phyloP scores from a whole-genome alignment of 2,797 vertebrate genomes.

The Tragelaphus eurycerus region DNA sequence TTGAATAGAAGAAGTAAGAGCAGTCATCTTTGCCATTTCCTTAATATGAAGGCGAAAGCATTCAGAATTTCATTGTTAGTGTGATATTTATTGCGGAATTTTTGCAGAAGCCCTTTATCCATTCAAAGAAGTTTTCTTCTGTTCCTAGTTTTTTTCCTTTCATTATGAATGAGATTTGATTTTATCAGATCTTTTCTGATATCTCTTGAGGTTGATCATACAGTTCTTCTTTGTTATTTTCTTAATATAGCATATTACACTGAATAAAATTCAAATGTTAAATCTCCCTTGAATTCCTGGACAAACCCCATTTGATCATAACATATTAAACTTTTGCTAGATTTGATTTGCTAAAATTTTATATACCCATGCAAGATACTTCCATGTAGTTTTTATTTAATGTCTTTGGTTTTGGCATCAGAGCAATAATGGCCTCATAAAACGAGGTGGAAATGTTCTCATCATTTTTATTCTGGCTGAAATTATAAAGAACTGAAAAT shows the following conservation, averaged over 20 bases:
- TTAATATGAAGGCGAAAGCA: not conserved
- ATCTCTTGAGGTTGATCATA: not conserved
- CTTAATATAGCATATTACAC: not conserved
- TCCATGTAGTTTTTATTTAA: not conserved
- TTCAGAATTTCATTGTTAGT: not conserved
- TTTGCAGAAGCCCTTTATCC: not conserved
- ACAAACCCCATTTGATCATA: not conserved
- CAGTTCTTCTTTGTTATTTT: not conserved
- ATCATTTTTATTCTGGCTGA: not conserved
- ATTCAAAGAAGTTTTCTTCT: not conserved
- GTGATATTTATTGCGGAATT: not conserved
- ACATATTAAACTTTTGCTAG: not conserved
- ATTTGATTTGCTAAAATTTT: constrained; percentile 27
- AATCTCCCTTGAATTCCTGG: not conserved
- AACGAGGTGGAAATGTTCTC: not conserved
- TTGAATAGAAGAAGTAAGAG: not conserved
- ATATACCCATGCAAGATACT: not conserved
- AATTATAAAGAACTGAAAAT: not conserved
- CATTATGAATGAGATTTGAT: not conserved
- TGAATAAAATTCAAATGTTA: constrained; percentile 8
- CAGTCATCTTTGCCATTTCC: not conserved
- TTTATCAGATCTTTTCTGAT: not conserved
- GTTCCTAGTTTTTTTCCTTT: constrained; percentile 1
- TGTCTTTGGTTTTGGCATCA: not conserved
- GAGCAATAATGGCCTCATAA: not conserved